phyloP scores from a whole-genome alignment of 2,888 invertebrate species.

The Mythimna vitellina region DNA sequence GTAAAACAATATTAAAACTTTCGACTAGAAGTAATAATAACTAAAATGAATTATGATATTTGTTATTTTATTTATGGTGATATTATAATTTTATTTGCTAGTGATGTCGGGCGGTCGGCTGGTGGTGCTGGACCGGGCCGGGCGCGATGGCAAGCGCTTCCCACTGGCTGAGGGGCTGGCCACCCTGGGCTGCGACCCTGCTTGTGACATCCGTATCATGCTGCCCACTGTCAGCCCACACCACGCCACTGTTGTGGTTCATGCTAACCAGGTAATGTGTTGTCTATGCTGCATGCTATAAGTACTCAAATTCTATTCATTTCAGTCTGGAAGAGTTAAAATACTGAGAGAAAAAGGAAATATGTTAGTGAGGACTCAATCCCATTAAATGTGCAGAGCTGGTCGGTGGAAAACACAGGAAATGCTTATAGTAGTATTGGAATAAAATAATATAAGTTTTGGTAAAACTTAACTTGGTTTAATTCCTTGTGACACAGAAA shows the following conservation, averaged over 20 bases:
- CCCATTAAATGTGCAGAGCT: too few species aligned
- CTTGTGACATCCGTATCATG: conserved; percentile 83
- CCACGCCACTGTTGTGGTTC: conserved; percentile 85
- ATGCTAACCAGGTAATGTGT: conserved; percentile 76
- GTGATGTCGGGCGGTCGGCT: conserved; percentile 83
- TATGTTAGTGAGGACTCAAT: too few species aligned
- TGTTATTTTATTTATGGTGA: not conserved
- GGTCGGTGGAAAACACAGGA: too few species aligned
- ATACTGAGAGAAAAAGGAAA: not conserved
- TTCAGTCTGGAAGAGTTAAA: not conserved
- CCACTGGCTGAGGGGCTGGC: conserved; percentile 78
- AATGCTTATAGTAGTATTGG: too few species aligned
- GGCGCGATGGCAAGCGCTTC: conserved; percentile 80
- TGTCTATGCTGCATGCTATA: not conserved
- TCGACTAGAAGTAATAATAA: not conserved
- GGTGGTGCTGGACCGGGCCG: conserved; percentile 82
- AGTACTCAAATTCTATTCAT: not conserved
- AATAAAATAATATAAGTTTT: too few species aligned
- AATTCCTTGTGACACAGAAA: too few species aligned
- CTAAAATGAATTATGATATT: not conserved
- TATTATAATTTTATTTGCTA: conserved; percentile 18
- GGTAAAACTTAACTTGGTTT: too few species aligned
- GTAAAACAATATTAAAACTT: not conserved
- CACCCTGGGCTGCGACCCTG: conserved; percentile 81
- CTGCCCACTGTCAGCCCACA: conserved; percentile 78